Base-by-base conservation (phyloP, 2,113 vertebrate species). In the Oenanthe melanoleuca region DNA sequence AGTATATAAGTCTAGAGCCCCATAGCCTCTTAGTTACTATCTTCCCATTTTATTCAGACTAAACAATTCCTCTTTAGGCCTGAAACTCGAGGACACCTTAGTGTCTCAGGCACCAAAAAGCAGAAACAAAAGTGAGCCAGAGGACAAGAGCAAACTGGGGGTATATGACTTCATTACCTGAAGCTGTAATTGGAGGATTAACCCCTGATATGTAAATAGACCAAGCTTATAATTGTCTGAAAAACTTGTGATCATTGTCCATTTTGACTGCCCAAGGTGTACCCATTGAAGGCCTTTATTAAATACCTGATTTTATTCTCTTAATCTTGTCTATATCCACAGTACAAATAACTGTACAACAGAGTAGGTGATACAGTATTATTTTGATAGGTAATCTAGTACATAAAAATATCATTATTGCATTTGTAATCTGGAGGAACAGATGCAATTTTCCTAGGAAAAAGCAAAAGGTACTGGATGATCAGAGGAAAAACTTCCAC, bases 361-460 rank as follows among this genome's bases (percentile, higher is more conserved):
- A 67, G 44, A 86, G 23, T 45, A 88, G n/a, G 50, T 92, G 37
- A 29, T 65, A 47, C 33, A 42, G 47, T 89, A 89, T 80, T 86
- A 70, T 80, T 92, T 93, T 89, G 52, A 87, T 81, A 74, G 42
- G 61, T 72, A 71, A 65, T 80, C 40, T 65, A 75, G n/a, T 42
- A 81, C 60, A 71, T 84, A 79, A 77, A 73, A 88, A 67, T 86
- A 44, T 74, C 40, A 83, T 89, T 95, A 93, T 89, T 84, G 28
- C 14, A 2, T 71, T 89, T 64, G 18, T 38, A 87, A 91, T 87
- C 65, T 63, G 57, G 34, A 92, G 59, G 52, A 84, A 47, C 60
- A 90, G 44, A 66, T 86, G 47, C 47, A 63, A 21, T 37, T 94
- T 91, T 91, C 64, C 52, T 24, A 55, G 40, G 25, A 47, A 80